Percentiles rank a stretch among this genome's conserved stretches.
phyloP scores from a whole-genome alignment of 2,888 invertebrate genomes.

The Odontomyia ornata region DNA sequence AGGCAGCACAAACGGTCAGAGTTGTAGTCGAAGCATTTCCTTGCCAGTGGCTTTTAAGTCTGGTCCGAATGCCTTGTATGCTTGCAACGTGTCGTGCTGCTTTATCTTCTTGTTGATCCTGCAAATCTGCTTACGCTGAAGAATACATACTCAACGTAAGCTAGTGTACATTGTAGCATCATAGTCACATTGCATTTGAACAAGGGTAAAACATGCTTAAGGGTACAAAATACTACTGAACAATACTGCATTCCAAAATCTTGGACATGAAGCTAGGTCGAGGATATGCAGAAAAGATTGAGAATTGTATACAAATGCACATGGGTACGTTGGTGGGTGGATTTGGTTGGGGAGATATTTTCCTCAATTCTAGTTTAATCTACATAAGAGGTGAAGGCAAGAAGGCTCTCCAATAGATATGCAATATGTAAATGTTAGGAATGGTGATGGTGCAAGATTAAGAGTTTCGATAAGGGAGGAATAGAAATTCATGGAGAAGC shows the following conservation, averaged over 20 bases:
- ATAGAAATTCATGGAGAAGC: conserved; percentile 4
- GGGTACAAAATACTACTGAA: conserved; percentile 27
- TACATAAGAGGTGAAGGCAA: neutral
- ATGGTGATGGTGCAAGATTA: neutral
- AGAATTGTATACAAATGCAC: neutral
- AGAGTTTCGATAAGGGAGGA: neutral
- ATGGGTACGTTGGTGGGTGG: too few species aligned
- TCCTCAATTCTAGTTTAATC: neutral
- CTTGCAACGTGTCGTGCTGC: neutral
- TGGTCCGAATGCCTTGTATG: conserved; percentile 12
- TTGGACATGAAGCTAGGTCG: neutral
- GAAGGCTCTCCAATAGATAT: neutral
- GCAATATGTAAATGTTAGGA: conserved; percentile 16
- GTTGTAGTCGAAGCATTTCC: conserved; percentile 5
- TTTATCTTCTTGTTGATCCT: conserved; percentile 36
- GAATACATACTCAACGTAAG: conserved; percentile 25
- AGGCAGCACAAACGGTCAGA: neutral
- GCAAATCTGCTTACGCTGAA: conserved; percentile 35
- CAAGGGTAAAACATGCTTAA: conserved; percentile 17
- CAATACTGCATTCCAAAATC: conserved; percentile 4
- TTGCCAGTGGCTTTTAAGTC: conserved; percentile 23
- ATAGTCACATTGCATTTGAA: conserved; percentile 7
- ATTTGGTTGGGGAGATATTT: too few species aligned
- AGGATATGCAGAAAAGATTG: conserved; percentile 23
- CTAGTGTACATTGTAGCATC: neutral